phyloP scores from a whole-genome alignment of 1,140 invertebrate genomes.

The Trichomalopsis sarcophagae region DNA sequence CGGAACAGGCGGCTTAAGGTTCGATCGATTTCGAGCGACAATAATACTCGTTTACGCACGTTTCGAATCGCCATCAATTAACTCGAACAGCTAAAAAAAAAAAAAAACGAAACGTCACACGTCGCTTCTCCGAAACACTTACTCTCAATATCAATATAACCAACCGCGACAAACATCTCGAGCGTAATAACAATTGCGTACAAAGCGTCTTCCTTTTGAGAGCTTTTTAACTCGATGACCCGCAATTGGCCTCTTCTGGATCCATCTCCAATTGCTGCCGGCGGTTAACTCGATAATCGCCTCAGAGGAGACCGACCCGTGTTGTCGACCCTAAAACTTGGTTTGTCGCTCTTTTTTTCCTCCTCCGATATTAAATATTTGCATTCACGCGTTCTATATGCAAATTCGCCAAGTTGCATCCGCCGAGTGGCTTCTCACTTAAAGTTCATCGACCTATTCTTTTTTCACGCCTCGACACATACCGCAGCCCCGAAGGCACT shows the following conservation, averaged over 20 bases:
- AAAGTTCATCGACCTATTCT: not conserved
- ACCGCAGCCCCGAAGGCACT: not conserved
- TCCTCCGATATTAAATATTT: too few species aligned
- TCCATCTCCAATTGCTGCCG: constrained; percentile 8
- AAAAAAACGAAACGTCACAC: too few species aligned
- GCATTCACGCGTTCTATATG: too few species aligned
- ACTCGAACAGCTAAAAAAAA: too few species aligned
- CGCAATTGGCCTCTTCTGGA: constrained; percentile 1
- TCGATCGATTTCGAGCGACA: not conserved
- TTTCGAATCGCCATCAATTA: too few species aligned
- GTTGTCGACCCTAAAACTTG: constrained; percentile 12
- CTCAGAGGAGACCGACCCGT: not conserved
- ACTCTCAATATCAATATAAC: too few species aligned
- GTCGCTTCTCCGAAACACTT: too few species aligned
- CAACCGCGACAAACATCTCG: too few species aligned
- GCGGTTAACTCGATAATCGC: constrained; percentile 33
- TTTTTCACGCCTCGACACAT: not conserved
- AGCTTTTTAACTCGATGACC: constrained; percentile 36
- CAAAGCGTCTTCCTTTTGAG: not conserved
- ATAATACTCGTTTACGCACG: too few species aligned
- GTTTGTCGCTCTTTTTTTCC: not conserved
- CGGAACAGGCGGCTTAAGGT: not conserved
- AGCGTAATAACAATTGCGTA: not conserved
- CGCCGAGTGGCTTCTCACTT: too few species aligned
- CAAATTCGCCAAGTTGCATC: too few species aligned